phyloP scores from a whole-genome alignment of 2,888 invertebrate species.

The Branchipolynoe longqiensis region DNA sequence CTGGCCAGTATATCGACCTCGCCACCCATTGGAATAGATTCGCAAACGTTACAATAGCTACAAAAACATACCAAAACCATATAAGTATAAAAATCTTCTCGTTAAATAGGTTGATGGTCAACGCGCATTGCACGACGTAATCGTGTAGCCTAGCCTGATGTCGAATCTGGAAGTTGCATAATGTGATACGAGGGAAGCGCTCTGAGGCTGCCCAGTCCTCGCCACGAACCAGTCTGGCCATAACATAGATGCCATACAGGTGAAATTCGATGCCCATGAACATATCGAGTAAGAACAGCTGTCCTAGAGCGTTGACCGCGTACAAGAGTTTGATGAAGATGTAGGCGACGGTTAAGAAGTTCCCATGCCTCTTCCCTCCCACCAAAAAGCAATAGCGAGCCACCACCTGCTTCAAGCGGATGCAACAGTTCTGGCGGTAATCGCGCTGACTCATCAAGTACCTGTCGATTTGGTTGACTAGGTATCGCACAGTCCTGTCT shows the following conservation, averaged over 20 bases:
- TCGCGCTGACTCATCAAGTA: constrained; percentile 80
- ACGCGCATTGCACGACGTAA: constrained; percentile 81
- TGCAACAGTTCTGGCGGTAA: constrained; percentile 77
- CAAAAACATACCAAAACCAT: constrained; percentile 83
- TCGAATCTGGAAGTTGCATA: constrained; percentile 82
- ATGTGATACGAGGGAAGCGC: constrained; percentile 80
- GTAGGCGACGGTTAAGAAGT: constrained; percentile 83
- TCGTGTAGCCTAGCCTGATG: constrained; percentile 81
- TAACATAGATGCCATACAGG: constrained; percentile 82
- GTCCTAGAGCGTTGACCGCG: constrained; percentile 82
- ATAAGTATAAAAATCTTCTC: constrained; percentile 82
- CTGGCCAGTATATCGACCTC: constrained; percentile 68
- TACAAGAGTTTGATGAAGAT: constrained; percentile 81
- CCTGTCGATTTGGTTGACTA: constrained; percentile 68
- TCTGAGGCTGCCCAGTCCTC: constrained; percentile 78
- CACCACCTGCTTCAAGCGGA: constrained; percentile 76
- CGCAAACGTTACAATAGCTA: constrained; percentile 80
- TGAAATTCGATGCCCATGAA: constrained; percentile 82
- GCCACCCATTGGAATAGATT: constrained; percentile 82
- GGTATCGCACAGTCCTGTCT: constrained; percentile 65
- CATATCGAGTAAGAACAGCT: constrained; percentile 83
- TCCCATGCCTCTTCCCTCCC: constrained; percentile 82
- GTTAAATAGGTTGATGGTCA: constrained; percentile 73
- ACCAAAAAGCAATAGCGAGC: constrained; percentile 78
- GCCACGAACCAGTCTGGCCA: constrained; percentile 82